Percentiles rank a stretch among this genome's conserved stretches.
Conservation (phyloP, 2,888 invertebrate species). For the Agelastica alni region DNA sequence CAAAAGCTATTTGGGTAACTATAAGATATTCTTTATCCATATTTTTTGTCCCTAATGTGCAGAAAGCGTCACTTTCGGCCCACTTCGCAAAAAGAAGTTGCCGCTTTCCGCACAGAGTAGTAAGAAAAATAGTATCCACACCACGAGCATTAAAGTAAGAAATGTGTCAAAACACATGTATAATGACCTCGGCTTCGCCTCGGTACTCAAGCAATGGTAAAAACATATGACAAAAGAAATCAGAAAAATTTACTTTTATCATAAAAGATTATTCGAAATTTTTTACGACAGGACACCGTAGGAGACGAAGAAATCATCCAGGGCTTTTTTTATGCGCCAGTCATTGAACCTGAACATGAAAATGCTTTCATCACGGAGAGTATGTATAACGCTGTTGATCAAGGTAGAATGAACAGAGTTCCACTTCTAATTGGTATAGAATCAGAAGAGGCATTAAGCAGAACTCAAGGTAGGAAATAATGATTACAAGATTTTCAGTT, state of each 20-base stretch:
- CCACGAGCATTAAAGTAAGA: too few species aligned
- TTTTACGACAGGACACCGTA: slow-evolving; percentile 10
- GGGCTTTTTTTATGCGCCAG: slow-evolving; percentile 36
- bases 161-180: too few species aligned
- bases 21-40: slow-evolving; percentile 3
- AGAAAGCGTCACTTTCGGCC: too few species aligned
- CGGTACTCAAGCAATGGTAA: too few species aligned
- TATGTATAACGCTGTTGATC: slow-evolving; percentile 33
- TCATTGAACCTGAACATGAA: slow-evolving; percentile 34
- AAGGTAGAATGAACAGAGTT: slow-evolving; percentile 33
- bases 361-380: slow-evolving; percentile 35
- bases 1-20: slow-evolving; percentile 3
- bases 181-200: too few species aligned
- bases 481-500: too few species aligned
- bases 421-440: slow-evolving; percentile 38
- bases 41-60: too few species aligned
- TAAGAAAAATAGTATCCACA: too few species aligned
- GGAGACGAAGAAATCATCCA: slow-evolving; percentile 36
- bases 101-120: too few species aligned
- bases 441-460: slow-evolving; percentile 34
- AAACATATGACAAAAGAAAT: too few species aligned
- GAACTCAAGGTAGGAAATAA: slow-evolving; percentile 15
- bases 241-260: too few species aligned
- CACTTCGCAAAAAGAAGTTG: too few species aligned
- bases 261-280: not conserved